These are phyloP conservation scores for Ericerus pela DNA, from an alignment of 1,140 invertebrate genomes.

Conservation along the genomic window DNA sequence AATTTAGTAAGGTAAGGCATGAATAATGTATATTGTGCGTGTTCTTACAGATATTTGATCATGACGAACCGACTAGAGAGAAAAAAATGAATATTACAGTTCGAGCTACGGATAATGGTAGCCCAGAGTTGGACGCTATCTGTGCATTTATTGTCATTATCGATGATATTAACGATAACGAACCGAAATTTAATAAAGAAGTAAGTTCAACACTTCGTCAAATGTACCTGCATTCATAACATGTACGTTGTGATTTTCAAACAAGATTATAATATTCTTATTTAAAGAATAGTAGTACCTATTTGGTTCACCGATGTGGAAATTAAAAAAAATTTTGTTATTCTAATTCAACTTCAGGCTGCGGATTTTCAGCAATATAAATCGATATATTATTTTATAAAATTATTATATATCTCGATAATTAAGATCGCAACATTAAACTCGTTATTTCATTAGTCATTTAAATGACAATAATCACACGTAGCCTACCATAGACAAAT, in stretches of 20 bases:
- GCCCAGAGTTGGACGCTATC: conserved; percentile 63
- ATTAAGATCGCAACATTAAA: too few relatives aligned
- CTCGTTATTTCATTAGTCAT: too few relatives aligned
- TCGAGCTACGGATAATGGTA: conserved; percentile 70
- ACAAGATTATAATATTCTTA: background rate
- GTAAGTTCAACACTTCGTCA: too few relatives aligned
- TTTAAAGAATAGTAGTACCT: background rate
- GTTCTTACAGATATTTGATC: conserved; percentile 49
- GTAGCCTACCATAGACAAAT: too few relatives aligned
- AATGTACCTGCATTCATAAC: background rate
- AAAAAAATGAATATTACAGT: conserved; percentile 65
- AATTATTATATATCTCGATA: too few relatives aligned
- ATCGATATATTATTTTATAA: too few relatives aligned
- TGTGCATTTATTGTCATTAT: conserved; percentile 78
- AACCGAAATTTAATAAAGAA: conserved; percentile 70
- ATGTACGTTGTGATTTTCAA: background rate
- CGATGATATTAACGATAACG: conserved; percentile 75
- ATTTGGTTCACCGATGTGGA: too few relatives aligned
- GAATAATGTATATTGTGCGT: too few relatives aligned
- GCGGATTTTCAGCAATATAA: too few relatives aligned
- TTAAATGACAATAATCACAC: too few relatives aligned
- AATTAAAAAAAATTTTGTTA: too few relatives aligned
- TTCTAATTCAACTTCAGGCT: background rate
- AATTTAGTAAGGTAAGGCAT: too few relatives aligned
- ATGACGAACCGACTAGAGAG: conserved; percentile 69